Base-by-base conservation (phyloP, 2,797 vertebrate species). In the Tangara arthus region DNA sequence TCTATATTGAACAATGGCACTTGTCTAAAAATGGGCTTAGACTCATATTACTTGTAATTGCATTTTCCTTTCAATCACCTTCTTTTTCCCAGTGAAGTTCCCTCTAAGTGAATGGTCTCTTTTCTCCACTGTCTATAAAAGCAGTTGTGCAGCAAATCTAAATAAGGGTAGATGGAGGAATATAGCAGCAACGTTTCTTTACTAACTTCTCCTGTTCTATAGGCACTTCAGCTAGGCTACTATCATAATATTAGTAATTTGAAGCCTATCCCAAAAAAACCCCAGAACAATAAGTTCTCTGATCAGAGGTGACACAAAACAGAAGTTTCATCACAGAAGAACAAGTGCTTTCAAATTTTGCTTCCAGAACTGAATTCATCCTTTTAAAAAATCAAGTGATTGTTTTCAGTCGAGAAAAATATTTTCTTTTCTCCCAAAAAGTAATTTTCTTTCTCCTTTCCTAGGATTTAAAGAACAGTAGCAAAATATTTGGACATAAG, bases 341-440 rank as follows among this genome's bases (percentile, higher is more conserved):
- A 35, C 5, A 32, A 0, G 0, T 11, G 9, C 2, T 65, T 80
- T 72, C 39, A 61, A 52, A 64, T n/a, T 71, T 61, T 79, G 6
- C 39, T 81, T 49, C 19, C 42, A 70, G 20, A 89, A 65, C 89
- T 34, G 0, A 56, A 34, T 47, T 47, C 0, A 7, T 19, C 21
- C 11, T 15, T 16, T 20, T 6, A 16, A 30, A 59, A 10, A 34
- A 49, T 32, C 6, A 50, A 63, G 12, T 4, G 2, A 56, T 11
- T 42, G 9, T 18, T 77, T 61, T 89, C 26, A n/a, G 5, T 60
- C 34, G 63, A 81, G 30, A 6, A 70, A 78, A 91, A 37, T 34
- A 44, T 7, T 73, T 73, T 0, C 20, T 87, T 53, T 89, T 84
- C 39, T 23, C 12, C 32, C 4, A 24, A 32, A 69, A 82, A 61